Conservation (phyloP, 2,888 invertebrate genomes). For the Noctua janthe region DNA sequence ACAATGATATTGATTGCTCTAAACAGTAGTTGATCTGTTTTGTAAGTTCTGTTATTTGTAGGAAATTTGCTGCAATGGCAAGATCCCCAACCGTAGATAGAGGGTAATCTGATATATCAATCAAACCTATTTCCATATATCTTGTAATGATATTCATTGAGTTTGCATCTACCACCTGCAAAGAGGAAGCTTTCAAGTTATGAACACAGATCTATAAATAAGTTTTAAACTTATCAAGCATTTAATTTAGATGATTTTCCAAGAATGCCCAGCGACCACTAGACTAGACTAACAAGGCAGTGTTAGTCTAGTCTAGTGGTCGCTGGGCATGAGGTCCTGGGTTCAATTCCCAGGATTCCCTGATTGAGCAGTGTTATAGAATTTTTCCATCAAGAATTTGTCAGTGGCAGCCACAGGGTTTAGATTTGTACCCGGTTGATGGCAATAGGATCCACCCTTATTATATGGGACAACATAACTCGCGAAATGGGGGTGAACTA, state of each 20-base stretch:
- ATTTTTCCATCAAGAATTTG: background rate
- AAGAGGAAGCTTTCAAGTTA: constrained; percentile 32
- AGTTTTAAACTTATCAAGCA: background rate
- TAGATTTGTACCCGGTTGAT: background rate
- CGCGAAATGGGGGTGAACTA: background rate
- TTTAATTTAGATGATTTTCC: background rate
- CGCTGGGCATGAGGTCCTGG: background rate
- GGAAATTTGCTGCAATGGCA: constrained; percentile 81
- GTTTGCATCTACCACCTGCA: constrained; percentile 82
- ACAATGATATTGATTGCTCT: constrained; percentile 73
- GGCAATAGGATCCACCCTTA: background rate
- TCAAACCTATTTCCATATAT: constrained; percentile 82
- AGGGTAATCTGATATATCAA: constrained; percentile 80
- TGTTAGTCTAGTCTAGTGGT: background rate
- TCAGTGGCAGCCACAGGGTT: background rate
- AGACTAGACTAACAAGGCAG: too few species aligned
- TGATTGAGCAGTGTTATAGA: background rate
- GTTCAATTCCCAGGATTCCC: background rate
- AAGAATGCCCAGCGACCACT: background rate
- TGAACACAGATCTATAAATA: background rate
- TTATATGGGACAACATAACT: background rate
- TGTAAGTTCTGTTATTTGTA: constrained; percentile 83
- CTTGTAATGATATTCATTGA: constrained; percentile 81
- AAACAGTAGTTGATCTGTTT: constrained; percentile 83
- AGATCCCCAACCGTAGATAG: constrained; percentile 76